phyloP scores from a whole-genome alignment of 2,113 vertebrate species.

The Aleadryas rufinucha region DNA sequence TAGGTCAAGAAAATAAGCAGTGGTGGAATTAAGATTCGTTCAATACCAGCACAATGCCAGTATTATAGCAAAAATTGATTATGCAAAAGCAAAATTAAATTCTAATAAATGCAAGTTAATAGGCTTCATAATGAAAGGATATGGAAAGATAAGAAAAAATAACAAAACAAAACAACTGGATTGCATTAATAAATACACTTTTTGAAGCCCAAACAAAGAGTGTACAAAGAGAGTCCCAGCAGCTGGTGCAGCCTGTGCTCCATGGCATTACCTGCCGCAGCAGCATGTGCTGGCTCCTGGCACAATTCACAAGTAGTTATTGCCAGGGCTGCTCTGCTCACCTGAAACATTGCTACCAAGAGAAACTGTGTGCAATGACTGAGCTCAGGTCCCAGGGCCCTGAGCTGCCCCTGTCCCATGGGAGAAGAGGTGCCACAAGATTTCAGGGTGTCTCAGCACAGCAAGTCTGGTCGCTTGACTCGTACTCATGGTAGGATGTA shows the following conservation, averaged over 20 bases:
- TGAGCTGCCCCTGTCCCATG: rapidly evolving
- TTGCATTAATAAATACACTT: neutral
- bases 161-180: neutral
- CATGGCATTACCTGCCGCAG: neutral
- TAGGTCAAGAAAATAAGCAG: neutral
- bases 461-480: neutral
- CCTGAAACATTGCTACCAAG: neutral
- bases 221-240: neutral
- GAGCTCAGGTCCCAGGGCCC: neutral
- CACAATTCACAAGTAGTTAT: rapidly evolving
- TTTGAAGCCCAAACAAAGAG: neutral
- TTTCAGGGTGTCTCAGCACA: neutral
- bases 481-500: neutral
- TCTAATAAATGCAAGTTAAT: neutral
- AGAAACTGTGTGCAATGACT: neutral
- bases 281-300: neutral
- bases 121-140: neutral
- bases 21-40: neutral
- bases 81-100: neutral
- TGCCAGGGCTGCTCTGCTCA: neutral
- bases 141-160: neutral
- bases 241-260: neutral
- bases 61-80: neutral
- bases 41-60: neutral
- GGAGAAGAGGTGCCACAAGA: neutral